phyloP scores from a whole-genome alignment of 2,113 vertebrate genomes.

The Paracanthobrama guichenoti region DNA sequence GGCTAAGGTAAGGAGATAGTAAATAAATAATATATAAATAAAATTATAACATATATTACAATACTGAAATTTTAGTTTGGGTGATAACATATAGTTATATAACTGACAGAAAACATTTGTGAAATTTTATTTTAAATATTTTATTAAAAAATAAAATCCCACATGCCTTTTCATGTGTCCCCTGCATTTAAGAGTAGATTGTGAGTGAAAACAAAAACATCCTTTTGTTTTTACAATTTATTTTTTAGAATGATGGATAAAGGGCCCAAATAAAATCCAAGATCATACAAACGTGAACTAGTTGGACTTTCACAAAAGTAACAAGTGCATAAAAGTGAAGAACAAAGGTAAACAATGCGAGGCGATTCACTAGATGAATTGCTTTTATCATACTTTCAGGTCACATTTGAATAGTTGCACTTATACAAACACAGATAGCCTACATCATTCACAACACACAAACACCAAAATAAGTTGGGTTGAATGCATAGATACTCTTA shows the following conservation, averaged over 20 bases:
- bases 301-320: conserved; percentile 20
- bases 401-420: conserved; percentile 49
- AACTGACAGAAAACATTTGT: too few species aligned
- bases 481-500: conserved; percentile 33
- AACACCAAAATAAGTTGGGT: conserved; percentile 9
- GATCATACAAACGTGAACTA: conserved; percentile 32
- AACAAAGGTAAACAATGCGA: conserved; percentile 37
- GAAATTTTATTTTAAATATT: too few species aligned
- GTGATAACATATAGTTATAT: background rate
- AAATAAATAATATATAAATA: background rate
- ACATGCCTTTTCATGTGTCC: too few species aligned
- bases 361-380: background rate
- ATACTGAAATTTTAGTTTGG: background rate
- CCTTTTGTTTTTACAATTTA: conserved; percentile 2
- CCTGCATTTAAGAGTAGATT: background rate
- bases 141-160: too few species aligned
- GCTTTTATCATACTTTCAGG: conserved; percentile 20
- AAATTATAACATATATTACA: background rate
- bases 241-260: conserved; percentile 6
- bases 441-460: conserved; percentile 28
- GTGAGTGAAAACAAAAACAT: background rate
- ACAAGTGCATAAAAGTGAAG: conserved; percentile 33
- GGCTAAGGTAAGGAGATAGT: too few species aligned
- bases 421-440: conserved; percentile 11
- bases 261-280: conserved; percentile 13